Percentiles rank a stretch among this genome's conserved stretches.
Evolutionary conservation across 2,888 invertebrate genomes (phyloP).

Genomic region (Ormyrus pomaceus): DNA sequence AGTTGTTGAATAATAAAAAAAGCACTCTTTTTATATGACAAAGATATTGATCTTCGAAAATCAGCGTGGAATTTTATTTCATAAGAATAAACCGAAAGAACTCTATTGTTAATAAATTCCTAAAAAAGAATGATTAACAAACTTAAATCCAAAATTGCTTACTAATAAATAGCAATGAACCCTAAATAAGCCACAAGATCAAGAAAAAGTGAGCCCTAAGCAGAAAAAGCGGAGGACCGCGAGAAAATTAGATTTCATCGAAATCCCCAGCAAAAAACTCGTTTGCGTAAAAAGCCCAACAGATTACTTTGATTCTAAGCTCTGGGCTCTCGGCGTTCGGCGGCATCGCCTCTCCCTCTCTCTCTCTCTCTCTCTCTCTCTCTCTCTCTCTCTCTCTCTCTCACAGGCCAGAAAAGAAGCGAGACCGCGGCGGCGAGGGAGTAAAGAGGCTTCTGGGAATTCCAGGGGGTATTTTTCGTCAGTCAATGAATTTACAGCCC

Average conservation of each 20-base stretch:
- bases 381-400: not conserved
- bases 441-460: conserved; percentile 66
- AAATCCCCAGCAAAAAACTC: conserved; percentile 32
- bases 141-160: too few relatives aligned
- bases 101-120: too few relatives aligned
- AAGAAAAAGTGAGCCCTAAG: not conserved
- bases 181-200: conserved; percentile 2
- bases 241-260: conserved; percentile 49
- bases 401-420: conserved; percentile 6
- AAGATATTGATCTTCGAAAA: too few relatives aligned
- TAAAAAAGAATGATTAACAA: too few relatives aligned
- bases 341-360: conserved; percentile 7
- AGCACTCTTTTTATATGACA: too few relatives aligned
- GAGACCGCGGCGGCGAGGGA: conserved; percentile 36
- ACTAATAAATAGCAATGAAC: not conserved
- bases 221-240: conserved; percentile 13
- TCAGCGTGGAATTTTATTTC: too few relatives aligned
- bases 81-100: too few relatives aligned
- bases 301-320: conserved; percentile 55
- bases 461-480: conserved; percentile 70
- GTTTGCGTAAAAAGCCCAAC: conserved; percentile 54
- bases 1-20: too few relatives aligned
- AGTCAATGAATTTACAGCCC: conserved; percentile 75
- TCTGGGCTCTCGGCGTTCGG: not conserved
- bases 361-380: not conserved